Conservation (phyloP, 2,113 vertebrate species). For the Lagopus muta region DNA sequence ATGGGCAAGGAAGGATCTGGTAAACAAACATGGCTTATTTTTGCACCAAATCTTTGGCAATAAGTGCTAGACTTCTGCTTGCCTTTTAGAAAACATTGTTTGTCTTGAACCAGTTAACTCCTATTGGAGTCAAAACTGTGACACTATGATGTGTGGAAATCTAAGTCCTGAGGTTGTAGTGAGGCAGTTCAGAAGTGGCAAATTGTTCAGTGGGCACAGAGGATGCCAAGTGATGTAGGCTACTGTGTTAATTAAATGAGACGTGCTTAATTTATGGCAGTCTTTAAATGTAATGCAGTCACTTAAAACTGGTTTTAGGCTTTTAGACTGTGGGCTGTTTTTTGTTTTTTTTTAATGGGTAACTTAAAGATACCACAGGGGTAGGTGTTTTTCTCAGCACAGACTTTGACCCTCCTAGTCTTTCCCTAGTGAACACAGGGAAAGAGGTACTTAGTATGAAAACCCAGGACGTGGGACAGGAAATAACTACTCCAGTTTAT, state of each 20-base stretch:
- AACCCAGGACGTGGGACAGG: not conserved
- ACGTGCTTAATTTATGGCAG: not conserved
- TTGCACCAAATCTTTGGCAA: not conserved
- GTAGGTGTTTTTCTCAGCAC: not conserved
- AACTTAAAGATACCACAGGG: not conserved
- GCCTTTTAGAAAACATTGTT: not conserved
- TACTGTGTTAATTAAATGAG: not conserved
- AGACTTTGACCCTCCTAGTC: not conserved
- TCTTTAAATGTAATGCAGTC: not conserved
- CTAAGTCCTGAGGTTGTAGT: not conserved
- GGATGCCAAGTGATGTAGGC: not conserved
- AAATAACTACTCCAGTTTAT: not conserved
- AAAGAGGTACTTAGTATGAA: not conserved
- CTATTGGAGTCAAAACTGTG: not conserved
- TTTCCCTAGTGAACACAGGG: not conserved
- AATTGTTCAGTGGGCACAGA: rapidly evolving
- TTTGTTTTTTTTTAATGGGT: not conserved
- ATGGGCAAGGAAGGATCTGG: not conserved
- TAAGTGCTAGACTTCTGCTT: not conserved
- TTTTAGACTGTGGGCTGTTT: not conserved
- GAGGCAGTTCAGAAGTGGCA: not conserved
- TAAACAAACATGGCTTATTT: not conserved
- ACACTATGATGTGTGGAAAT: not conserved
- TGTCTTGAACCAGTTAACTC: not conserved
- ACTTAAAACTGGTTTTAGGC: not conserved